These are phyloP conservation scores for Sinohyriopsis cumingii DNA, from an alignment of 2,888 invertebrate species.

Conservation along the genomic window DNA sequence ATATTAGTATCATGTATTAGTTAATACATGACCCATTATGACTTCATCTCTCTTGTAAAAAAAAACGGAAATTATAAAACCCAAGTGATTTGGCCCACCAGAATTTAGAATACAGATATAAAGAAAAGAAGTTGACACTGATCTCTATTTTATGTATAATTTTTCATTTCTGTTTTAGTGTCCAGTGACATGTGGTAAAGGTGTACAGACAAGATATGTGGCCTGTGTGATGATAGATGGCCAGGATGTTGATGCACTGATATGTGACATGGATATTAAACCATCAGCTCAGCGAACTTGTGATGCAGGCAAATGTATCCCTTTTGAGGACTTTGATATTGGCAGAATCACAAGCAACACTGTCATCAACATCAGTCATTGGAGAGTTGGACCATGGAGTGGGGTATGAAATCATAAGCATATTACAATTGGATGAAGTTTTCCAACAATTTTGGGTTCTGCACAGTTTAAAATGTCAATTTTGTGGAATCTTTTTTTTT, in stretches of 20 bases:
- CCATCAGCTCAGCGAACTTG: constrained; percentile 37
- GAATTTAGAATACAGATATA: too few relatives aligned
- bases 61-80: too few relatives aligned
- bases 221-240: constrained; percentile 74
- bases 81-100: too few relatives aligned
- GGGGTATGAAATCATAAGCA: constrained; percentile 65
- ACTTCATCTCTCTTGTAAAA: too few relatives aligned
- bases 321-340: constrained; percentile 45
- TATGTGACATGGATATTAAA: constrained; percentile 54
- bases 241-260: constrained; percentile 52
- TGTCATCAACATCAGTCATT: constrained; percentile 62
- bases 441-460: background rate
- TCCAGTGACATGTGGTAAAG: constrained; percentile 80
- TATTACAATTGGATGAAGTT: background rate
- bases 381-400: constrained; percentile 74
- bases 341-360: constrained; percentile 57
- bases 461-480: too few relatives aligned
- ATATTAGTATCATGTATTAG: too few relatives aligned
- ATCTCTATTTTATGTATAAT: too few relatives aligned
- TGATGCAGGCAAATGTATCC: constrained; percentile 45
- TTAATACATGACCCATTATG: too few relatives aligned
- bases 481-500: too few relatives aligned
- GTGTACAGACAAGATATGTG: constrained; percentile 78
- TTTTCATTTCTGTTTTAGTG: constrained; percentile 74
- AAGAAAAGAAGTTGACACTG: too few relatives aligned